Conservation (phyloP, 2,797 vertebrate genomes). For the Glossophaga mutica region DNA sequence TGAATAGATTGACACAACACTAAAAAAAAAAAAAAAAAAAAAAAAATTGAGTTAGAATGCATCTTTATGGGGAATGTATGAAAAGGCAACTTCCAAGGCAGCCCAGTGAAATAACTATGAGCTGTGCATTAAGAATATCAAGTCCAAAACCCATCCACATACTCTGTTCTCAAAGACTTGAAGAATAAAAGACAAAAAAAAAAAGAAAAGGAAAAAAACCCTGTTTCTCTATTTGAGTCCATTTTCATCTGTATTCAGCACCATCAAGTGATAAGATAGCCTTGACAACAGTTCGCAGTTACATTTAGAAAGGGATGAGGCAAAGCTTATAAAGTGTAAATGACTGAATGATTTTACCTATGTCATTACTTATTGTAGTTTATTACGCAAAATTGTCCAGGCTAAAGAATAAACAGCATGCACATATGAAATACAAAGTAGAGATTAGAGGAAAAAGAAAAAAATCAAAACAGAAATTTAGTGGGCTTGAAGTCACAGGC, state of each 20-base stretch:
- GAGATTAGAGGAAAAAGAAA: not conserved
- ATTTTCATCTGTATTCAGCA: slow-evolving; percentile 48
- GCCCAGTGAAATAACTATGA: slow-evolving; percentile 39
- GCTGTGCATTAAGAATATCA: not conserved
- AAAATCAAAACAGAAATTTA: slow-evolving; percentile 8
- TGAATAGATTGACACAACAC: slow-evolving; percentile 65
- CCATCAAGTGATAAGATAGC: slow-evolving; percentile 41
- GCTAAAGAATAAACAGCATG: not conserved
- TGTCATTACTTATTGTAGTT: not conserved
- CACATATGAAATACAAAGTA: slow-evolving; percentile 30
- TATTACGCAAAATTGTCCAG: slow-evolving; percentile 51
- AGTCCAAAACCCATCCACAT: not conserved
- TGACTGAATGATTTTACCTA: not conserved
- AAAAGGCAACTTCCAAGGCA: slow-evolving; percentile 62
- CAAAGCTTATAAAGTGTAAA: slow-evolving; percentile 32
- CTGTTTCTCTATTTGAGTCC: not conserved
- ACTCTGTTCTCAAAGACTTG: not conserved
- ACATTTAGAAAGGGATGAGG: slow-evolving; percentile 5
- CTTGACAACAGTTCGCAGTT: slow-evolving; percentile 28
- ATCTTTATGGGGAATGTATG: slow-evolving; percentile 56
- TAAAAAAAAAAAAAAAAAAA: too few relatives aligned
- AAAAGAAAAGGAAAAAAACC: not conserved
- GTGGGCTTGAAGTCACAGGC: not conserved
- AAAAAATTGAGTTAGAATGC: slow-evolving; percentile 70
- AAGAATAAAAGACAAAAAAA: not conserved